phyloP scores from a whole-genome alignment of 2,888 invertebrate genomes.

The Emmelina monodactyla region DNA sequence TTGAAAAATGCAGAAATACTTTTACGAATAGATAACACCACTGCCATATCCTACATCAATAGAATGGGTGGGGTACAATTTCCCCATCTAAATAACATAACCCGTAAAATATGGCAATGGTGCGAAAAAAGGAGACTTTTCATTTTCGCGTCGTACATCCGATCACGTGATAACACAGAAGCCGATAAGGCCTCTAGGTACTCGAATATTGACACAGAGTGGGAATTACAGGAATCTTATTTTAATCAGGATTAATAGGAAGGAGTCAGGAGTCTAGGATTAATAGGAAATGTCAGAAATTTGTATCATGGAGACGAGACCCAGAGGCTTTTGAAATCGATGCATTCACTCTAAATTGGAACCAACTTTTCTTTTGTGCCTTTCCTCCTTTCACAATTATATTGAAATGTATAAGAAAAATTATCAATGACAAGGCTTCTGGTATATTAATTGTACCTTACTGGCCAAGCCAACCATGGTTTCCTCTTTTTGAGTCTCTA shows the following conservation, averaged over 20 bases:
- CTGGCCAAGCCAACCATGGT: conserved; percentile 17
- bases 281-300: not conserved
- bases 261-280: not conserved
- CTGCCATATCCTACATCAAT: conserved; percentile 7
- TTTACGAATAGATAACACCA: conserved; percentile 8
- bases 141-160: conserved; percentile 6
- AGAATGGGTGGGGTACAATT: conserved; percentile 7
- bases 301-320: conserved; percentile 4
- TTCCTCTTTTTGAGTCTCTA: conserved; percentile 7
- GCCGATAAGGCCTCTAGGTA: conserved; percentile 7
- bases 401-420: conserved; percentile 12
- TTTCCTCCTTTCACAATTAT: conserved; percentile 14
- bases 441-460: conserved; percentile 13
- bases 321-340: not conserved
- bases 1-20: conserved; percentile 3
- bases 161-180: conserved; percentile 4
- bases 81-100: conserved; percentile 4
- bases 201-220: conserved; percentile 2
- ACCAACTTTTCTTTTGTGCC: conserved; percentile 11
- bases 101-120: conserved; percentile 6
- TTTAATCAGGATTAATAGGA: not conserved
- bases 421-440: conserved; percentile 11
- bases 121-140: conserved; percentile 4
- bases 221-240: conserved; percentile 1
- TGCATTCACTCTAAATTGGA: not conserved